Conservation (phyloP, 92 coral and sea anemone genomes). For the Palythoa grandis region DNA sequence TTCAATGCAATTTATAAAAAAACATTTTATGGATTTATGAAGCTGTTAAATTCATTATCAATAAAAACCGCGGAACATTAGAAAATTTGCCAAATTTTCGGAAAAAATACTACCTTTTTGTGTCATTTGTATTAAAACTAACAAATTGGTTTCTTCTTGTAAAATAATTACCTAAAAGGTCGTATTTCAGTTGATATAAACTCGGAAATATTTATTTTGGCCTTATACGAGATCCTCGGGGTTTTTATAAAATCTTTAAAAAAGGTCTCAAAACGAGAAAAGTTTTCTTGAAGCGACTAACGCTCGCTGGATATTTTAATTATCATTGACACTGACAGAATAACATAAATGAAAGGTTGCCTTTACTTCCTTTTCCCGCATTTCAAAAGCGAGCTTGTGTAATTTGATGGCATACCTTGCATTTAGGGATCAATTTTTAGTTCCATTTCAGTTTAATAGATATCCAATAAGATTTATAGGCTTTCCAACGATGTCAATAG, state of each 20-base stretch:
- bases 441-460: conserved; percentile 18
- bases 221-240: no score
- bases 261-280: no score
- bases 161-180: no score
- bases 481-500: background rate
- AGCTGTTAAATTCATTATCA: background rate
- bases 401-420: background rate
- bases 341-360: background rate
- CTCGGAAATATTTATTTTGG: no score
- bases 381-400: background rate
- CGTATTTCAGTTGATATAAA: no score
- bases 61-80: background rate
- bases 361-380: background rate
- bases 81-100: background rate
- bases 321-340: background rate
- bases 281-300: no score
- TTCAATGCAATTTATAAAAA: conserved; percentile 12
- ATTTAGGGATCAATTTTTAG: background rate
- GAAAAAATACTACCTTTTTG: background rate
- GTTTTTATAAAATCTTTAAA: no score
- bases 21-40: background rate
- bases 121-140: background rate
- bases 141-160: background rate
- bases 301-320: conserved; percentile 8
- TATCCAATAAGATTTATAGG: conserved; percentile 4